A percentile compares a stretch with the other conserved stretches of the same genome.
Evolutionary conservation across 2,113 vertebrate species (phyloP).

Genomic region (Coryphaenoides rupestris): DNA sequence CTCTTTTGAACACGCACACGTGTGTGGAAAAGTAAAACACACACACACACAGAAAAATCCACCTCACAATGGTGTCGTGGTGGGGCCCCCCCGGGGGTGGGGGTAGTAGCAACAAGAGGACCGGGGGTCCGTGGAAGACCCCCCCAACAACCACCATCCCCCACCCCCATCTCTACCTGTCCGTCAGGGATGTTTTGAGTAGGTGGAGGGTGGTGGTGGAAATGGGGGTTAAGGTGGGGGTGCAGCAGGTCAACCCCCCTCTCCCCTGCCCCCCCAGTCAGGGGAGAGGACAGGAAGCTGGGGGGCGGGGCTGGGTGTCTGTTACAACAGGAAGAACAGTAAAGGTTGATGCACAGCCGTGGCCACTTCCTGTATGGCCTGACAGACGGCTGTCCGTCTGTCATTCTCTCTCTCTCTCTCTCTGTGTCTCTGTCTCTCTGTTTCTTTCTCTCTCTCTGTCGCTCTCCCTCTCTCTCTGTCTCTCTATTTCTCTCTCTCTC

Average conservation of each 20-base stretch:
- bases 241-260: constrained; percentile 38
- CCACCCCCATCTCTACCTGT: constrained; percentile 12
- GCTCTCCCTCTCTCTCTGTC: too few relatives aligned
- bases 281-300: too few relatives aligned
- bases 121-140: constrained; percentile 49
- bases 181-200: constrained; percentile 42
- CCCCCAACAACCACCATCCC: too few relatives aligned
- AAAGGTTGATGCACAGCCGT: constrained; percentile 60
- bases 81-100: neutral
- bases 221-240: constrained; percentile 37
- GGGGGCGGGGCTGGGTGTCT: constrained; percentile 38
- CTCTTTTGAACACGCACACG: constrained; percentile 27
- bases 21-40: too few relatives aligned
- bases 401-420: too few relatives aligned
- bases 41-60: too few relatives aligned
- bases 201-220: constrained; percentile 4
- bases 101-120: constrained; percentile 1
- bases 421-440: too few relatives aligned
- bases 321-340: constrained; percentile 57
- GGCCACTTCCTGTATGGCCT: constrained; percentile 55
- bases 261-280: constrained; percentile 45
- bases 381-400: constrained; percentile 51
- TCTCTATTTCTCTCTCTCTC: too few relatives aligned
- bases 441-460: too few relatives aligned
- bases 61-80: constrained; percentile 50